A percentile compares a stretch with the other conserved stretches of the same genome.
Conservation (phyloP, 2,888 invertebrate species). For the Ennomos fuscantarius region DNA sequence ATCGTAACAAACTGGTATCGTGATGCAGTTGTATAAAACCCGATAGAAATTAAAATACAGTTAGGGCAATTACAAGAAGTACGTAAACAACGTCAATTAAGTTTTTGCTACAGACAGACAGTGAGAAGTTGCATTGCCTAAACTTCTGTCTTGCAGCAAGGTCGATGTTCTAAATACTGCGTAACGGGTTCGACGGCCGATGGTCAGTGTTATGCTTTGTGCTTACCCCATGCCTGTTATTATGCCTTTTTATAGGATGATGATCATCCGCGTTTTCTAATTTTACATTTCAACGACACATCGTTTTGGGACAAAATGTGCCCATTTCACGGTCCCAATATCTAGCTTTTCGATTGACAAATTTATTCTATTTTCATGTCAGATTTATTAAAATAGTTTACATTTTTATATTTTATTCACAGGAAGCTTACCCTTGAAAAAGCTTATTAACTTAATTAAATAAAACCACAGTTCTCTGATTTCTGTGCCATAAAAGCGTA, state of each 20-base stretch:
- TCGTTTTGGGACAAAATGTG: too few relatives aligned
- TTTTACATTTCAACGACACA: neutral
- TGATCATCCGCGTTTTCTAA: slow-evolving; percentile 3
- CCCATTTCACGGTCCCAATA: too few relatives aligned
- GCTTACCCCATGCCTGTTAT: slow-evolving; percentile 44
- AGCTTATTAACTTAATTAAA: too few relatives aligned
- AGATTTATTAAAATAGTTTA: too few relatives aligned
- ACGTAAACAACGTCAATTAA: slow-evolving; percentile 20
- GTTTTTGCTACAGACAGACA: slow-evolving; percentile 15
- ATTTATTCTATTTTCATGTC: too few relatives aligned
- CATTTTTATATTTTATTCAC: too few relatives aligned
- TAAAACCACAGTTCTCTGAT: too few relatives aligned
- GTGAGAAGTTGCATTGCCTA: slow-evolving; percentile 36
- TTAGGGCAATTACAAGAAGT: slow-evolving; percentile 16
- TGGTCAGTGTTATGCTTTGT: slow-evolving; percentile 41
- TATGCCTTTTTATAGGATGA: slow-evolving; percentile 4
- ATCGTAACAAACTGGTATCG: neutral
- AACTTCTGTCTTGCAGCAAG: slow-evolving; percentile 55
- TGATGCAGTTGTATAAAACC: slow-evolving; percentile 1
- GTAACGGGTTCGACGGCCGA: slow-evolving; percentile 78
- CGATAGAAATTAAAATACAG: slow-evolving; percentile 29
- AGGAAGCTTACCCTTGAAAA: too few relatives aligned
- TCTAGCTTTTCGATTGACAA: too few relatives aligned
- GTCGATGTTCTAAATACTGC: slow-evolving; percentile 78
- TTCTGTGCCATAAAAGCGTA: neutral